phyloP scores from a whole-genome alignment of 2,797 vertebrate genomes.

The Setipinna tenuifilis region DNA sequence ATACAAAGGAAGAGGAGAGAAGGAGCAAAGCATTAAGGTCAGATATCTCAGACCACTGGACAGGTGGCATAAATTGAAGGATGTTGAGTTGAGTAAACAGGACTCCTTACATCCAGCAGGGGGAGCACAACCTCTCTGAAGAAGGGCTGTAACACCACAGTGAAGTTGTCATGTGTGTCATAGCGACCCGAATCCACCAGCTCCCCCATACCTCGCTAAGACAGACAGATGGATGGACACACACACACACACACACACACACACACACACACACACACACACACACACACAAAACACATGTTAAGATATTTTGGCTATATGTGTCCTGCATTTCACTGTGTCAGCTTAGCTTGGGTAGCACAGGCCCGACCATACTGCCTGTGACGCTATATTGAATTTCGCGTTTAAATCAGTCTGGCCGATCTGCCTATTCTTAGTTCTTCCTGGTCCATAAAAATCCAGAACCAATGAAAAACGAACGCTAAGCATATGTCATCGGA shows the following conservation, averaged over 20 bases:
- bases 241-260: conserved; percentile 26
- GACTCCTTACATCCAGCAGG: conserved; percentile 69
- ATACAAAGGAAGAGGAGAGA: not conserved
- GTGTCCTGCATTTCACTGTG: not conserved
- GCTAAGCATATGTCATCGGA: too few relatives aligned
- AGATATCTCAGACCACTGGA: not conserved
- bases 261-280: not conserved
- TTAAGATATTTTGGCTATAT: not conserved
- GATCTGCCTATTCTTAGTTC: too few relatives aligned
- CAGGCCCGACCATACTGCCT: too few relatives aligned
- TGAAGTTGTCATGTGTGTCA: conserved; percentile 84
- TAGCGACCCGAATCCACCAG: conserved; percentile 85
- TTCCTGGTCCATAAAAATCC: too few relatives aligned
- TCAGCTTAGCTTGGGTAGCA: too few relatives aligned
- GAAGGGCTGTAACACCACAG: conserved; percentile 89
- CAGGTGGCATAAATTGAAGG: not conserved
- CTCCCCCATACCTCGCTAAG: conserved; percentile 72
- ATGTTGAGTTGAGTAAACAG: not conserved
- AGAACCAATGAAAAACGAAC: too few relatives aligned
- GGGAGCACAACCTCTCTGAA: conserved; percentile 73
- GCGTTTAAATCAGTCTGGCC: too few relatives aligned
- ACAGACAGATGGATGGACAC: conserved; percentile 19
- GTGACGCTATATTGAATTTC: too few relatives aligned
- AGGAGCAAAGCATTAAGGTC: not conserved
- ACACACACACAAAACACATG: not conserved